Evolutionary conservation across 2,797 vertebrate genomes (phyloP), one percentile per base, ranked within the genome.

Genomic region (Balearica regulorum): DNA sequence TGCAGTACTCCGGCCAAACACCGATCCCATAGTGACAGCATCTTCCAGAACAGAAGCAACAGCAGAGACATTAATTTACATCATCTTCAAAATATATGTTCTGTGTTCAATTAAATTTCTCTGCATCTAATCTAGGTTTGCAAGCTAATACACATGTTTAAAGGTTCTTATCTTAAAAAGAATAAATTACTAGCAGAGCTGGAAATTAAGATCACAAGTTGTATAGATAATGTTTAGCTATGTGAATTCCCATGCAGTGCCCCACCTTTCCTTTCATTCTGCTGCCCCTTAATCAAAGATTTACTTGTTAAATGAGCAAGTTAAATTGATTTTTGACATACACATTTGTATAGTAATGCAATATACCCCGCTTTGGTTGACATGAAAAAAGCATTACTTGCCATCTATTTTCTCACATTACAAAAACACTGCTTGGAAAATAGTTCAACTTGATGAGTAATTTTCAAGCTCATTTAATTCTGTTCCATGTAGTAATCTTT

Each of bases 21-120:
- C 99, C 1, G 99, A 99, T 51, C 99, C 99, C 99, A 99, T 99
- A 1, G 99, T 99, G 94, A 99, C 99, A 4, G 99, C 99, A 68
- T 99, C 99, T 99, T 97, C 14, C 81, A 51, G 79, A 61, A 88
- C 65, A 54, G 6, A 69, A 54, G 60, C 69, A 55, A 25, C 0
- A 2, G 53, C 60, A 68, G 53, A 57, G n/a, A 28, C 3, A 1
- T 79, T 80, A 22, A 60, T 48, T 64, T 44, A 79, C 54, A 28
- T 1, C 14, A 6, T 60, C 64, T 79, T 87, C 81, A 54, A 15
- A 5, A 66, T 19, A 28, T 1, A 8, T 4, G 10, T 16, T 18
- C 57, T 16, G 11, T 3, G 37, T 13, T 48, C 83, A 53, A 5
- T 60, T 62, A 31, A 25, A 43, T 15, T 64, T 43, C 66, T 91